Conservation (phyloP, 2,797 vertebrate species). For the Sebastes nivosus region DNA sequence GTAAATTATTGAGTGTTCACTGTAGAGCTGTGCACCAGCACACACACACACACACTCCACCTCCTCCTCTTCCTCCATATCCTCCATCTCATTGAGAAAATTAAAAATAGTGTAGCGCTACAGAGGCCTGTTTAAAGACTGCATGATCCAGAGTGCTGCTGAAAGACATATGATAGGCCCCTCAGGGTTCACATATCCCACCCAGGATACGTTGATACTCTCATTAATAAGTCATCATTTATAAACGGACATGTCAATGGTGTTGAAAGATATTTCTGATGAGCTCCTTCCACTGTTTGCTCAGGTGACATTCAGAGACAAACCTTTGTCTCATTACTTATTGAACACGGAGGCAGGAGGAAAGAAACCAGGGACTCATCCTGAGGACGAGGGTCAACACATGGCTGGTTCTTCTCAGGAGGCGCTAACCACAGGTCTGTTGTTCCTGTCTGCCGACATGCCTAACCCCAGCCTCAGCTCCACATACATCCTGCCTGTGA, state of each 20-base stretch:
- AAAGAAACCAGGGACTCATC: background rate
- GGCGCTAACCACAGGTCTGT: slow-evolving; percentile 40
- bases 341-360: slow-evolving; percentile 37
- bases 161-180: background rate
- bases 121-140: background rate
- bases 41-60: background rate
- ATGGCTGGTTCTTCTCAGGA: background rate
- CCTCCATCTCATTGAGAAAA: slow-evolving; percentile 6
- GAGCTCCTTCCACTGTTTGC: slow-evolving; percentile 19
- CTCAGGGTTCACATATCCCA: background rate
- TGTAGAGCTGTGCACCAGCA: slow-evolving; percentile 6
- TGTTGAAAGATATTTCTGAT: background rate
- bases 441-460: background rate
- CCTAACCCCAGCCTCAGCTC: background rate
- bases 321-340: slow-evolving; percentile 76
- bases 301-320: slow-evolving; percentile 84
- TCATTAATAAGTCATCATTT: background rate
- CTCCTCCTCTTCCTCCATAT: background rate
- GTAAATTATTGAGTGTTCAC: slow-evolving; percentile 60
- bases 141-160: background rate
- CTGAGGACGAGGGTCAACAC: background rate
- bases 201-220: background rate
- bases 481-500: slow-evolving; percentile 2
- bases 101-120: background rate
- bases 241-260: background rate